Evolutionary conservation across 2,888 invertebrate genomes (phyloP).

Genomic region (Acleris laterana): DNA sequence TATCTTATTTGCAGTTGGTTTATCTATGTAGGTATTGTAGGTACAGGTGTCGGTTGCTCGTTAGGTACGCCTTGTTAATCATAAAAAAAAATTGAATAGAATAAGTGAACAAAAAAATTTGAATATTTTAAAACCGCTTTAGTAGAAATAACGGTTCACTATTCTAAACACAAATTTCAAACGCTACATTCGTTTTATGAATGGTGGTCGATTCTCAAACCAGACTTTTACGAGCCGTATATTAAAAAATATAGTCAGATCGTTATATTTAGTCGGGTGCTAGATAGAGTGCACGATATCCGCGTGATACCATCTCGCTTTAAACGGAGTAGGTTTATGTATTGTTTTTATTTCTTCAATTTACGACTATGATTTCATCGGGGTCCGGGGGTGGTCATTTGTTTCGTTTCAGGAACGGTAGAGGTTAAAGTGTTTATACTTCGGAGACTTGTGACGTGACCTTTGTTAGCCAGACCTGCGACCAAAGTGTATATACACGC

Average conservation of each 20-base stretch:
- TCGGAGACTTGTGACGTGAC: no score
- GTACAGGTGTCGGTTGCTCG: no score
- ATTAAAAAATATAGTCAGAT: conserved; percentile 28
- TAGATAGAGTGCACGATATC: conserved; percentile 32
- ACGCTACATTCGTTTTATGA: neutral
- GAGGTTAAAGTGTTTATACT: no score
- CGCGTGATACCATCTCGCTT: conserved; percentile 23
- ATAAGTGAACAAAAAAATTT: no score
- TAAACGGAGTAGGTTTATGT: conserved; percentile 16
- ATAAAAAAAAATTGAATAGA: no score
- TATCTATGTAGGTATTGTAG: no score
- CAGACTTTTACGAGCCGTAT: conserved; percentile 25
- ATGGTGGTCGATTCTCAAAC: conserved; percentile 21
- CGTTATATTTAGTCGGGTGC: conserved; percentile 24
- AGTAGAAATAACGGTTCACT: neutral
- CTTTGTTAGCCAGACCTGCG: no score
- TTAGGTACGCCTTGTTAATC: no score
- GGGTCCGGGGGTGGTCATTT: neutral
- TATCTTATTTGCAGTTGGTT: no score
- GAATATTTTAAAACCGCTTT: no score
- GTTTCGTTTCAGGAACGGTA: neutral
- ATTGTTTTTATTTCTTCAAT: conserved; percentile 27
- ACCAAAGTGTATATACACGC: no score
- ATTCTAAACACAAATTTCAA: neutral
- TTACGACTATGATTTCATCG: conserved; percentile 1